A percentile compares a stretch with the other conserved stretches of the same genome.
Evolutionary conservation across 2,797 vertebrate species (phyloP).

Genomic region (Serranus cabrilla): DNA sequence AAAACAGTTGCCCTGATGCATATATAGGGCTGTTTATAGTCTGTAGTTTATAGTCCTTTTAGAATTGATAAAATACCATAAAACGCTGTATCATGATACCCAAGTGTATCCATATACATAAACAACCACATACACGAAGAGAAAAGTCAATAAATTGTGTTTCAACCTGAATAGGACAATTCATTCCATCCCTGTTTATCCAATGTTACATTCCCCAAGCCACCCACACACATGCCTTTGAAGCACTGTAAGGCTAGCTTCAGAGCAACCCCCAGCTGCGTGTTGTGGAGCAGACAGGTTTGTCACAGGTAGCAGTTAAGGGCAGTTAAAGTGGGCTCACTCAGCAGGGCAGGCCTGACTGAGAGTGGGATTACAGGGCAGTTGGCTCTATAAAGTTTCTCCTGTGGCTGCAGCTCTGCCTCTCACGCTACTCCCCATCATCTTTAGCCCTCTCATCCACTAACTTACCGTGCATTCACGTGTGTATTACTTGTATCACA

Average conservation of each 20-base stretch:
- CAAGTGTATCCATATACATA: not conserved
- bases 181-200: slow-evolving; percentile 23
- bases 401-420: slow-evolving; percentile 73
- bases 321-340: slow-evolving; percentile 79
- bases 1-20: slow-evolving; percentile 35
- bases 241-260: slow-evolving; percentile 55
- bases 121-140: not conserved
- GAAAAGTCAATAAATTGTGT: slow-evolving; percentile 28
- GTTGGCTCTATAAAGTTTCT: slow-evolving; percentile 82
- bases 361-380: slow-evolving; percentile 86
- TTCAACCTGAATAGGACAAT: slow-evolving; percentile 11
- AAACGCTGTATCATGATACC: too few species aligned
- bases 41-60: too few species aligned
- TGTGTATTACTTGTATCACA: slow-evolving; percentile 29
- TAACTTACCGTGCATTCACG: not conserved
- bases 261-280: slow-evolving; percentile 74
- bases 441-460: slow-evolving; percentile 22
- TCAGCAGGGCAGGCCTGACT: slow-evolving; percentile 75
- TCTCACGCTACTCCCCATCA: slow-evolving; percentile 71
- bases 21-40: too few species aligned
- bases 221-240: slow-evolving; percentile 70
- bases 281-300: slow-evolving; percentile 72
- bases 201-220: slow-evolving; percentile 40
- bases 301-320: slow-evolving; percentile 85
- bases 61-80: too few species aligned